phyloP scores from a whole-genome alignment of 2,888 invertebrate genomes.

The Hyppa rectilinea region DNA sequence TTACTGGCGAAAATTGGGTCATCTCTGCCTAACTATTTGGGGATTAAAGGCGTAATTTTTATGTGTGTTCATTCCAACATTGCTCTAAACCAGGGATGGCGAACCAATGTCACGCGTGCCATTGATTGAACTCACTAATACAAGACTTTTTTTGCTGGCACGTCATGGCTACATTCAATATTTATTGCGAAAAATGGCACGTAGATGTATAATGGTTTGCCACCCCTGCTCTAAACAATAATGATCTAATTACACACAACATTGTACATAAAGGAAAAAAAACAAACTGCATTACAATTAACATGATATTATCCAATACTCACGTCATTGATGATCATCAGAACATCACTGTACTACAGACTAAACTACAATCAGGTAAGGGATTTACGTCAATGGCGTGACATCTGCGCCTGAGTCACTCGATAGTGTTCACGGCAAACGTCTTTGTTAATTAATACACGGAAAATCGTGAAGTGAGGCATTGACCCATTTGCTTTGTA shows the following conservation, averaged over 20 bases:
- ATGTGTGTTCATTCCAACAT: not conserved
- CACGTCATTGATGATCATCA: slow-evolving; percentile 30
- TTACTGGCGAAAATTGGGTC: too few species aligned
- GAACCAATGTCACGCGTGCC: too few species aligned
- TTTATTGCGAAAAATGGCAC: too few species aligned
- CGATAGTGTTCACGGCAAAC: slow-evolving; percentile 46
- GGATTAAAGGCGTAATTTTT: too few species aligned
- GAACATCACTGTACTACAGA: not conserved
- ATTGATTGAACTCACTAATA: too few species aligned
- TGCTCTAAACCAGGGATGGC: too few species aligned
- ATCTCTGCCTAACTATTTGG: too few species aligned
- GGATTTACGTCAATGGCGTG: slow-evolving; percentile 57
- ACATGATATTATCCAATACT: not conserved
- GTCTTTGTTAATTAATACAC: slow-evolving; percentile 59
- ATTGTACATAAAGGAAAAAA: slow-evolving; percentile 15
- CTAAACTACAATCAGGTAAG: slow-evolving; percentile 25
- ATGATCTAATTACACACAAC: not conserved
- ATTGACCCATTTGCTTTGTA: slow-evolving; percentile 55
- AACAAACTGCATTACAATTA: not conserved
- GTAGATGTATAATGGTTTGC: too few species aligned
- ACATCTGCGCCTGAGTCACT: slow-evolving; percentile 62
- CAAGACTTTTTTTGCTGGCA: too few species aligned
- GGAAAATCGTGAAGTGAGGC: slow-evolving; percentile 50
- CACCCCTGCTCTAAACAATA: too few species aligned
- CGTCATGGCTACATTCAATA: too few species aligned